A percentile compares a stretch with the other conserved stretches of the same genome.
phyloP scores from a whole-genome alignment of 2,888 invertebrate genomes.

The Lasioglossum zephyrum region DNA sequence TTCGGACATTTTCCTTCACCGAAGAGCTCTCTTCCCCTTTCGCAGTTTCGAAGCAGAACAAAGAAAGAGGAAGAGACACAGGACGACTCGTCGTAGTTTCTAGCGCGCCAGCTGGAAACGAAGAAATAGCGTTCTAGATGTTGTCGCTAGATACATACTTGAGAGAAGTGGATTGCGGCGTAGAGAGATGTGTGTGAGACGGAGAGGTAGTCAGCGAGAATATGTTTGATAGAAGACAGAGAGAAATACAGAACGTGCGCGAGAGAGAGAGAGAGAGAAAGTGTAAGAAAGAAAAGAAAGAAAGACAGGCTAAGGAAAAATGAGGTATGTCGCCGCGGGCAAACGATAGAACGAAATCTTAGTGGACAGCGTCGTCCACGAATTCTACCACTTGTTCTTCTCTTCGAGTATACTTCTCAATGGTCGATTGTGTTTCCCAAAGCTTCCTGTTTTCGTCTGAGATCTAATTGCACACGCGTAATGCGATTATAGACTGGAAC shows the following conservation, averaged over 20 bases:
- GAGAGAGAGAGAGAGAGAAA: conserved; percentile 15
- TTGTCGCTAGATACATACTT: conserved; percentile 17
- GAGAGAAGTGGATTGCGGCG: conserved; percentile 62
- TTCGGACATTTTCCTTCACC: conserved; percentile 31
- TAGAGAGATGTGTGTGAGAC: conserved; percentile 13
- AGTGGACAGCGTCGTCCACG: conserved; percentile 41
- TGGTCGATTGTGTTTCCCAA: conserved; percentile 56
- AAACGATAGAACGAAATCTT: conserved; percentile 16
- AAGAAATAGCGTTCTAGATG: conserved; percentile 28
- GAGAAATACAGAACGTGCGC: too few relatives aligned
- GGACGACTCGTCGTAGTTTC: conserved; percentile 44
- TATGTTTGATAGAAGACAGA: background rate
- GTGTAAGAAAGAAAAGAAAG: background rate
- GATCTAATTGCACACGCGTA: conserved; percentile 58
- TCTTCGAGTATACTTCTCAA: conserved; percentile 46
- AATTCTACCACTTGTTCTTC: conserved; percentile 40
- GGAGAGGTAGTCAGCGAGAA: background rate
- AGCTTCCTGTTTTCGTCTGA: conserved; percentile 67
- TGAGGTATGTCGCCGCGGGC: conserved; percentile 27
- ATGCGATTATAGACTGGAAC: conserved; percentile 68
- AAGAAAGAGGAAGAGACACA: conserved; percentile 23
- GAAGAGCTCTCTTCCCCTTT: conserved; percentile 19
- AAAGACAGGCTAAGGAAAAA: conserved; percentile 24
- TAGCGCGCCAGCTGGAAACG: conserved; percentile 27
- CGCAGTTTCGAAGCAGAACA: conserved; percentile 25